Base-by-base conservation (phyloP, 2,113 vertebrate species). In the Pachycephala philippinensis region DNA sequence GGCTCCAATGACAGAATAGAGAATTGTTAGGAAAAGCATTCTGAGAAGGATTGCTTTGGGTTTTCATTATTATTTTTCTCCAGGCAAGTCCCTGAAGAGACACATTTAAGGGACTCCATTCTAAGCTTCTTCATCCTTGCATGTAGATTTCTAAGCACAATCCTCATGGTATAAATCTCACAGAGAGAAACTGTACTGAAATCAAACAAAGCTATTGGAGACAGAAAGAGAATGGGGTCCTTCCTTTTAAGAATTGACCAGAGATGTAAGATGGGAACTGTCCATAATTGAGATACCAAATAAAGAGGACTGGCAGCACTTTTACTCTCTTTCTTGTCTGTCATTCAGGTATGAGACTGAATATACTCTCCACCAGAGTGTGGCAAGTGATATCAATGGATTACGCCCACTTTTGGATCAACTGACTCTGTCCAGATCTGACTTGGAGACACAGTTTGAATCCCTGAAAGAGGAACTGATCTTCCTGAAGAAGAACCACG, bases 401-500 rank as follows among this genome's bases (percentile, higher is more conserved):
- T 76, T 98, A 68, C 97, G 97, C 13, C 95, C 97, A 16, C 88
- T 98, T 31, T 64, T 98, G 95, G 98, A 98, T 2, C 98, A 98
- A 24, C 89, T 98, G 94, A 98, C 98, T 78, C 80, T 98, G 42
- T 59, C 97, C 66, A 98, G 56, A 44, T 96, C 98, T 3, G 97
- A 98, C 76, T 44, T 98, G 95, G 98, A 98, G 96, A 78, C 83
- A 15, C 97, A 98, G 93, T 97, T 96, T 89, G 99, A 99, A 88
- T 64, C 98, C 56, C 98, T 99, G 54, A 99, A 98, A 96, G 99
- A 99, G 96, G 99, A 99, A 94, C 89, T 99, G 71, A 97, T 99
- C 83, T 98, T 96, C 72, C 98, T 99, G 33, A 99, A 98, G 98
- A 99, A 98, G 98, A 99, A 99, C 97, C 99, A 99, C 0, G 99